Evolutionary conservation across 2,113 vertebrate species (phyloP), one percentile per base, ranked within the genome.

Genomic region (Tragelaphus buxtoni): DNA sequence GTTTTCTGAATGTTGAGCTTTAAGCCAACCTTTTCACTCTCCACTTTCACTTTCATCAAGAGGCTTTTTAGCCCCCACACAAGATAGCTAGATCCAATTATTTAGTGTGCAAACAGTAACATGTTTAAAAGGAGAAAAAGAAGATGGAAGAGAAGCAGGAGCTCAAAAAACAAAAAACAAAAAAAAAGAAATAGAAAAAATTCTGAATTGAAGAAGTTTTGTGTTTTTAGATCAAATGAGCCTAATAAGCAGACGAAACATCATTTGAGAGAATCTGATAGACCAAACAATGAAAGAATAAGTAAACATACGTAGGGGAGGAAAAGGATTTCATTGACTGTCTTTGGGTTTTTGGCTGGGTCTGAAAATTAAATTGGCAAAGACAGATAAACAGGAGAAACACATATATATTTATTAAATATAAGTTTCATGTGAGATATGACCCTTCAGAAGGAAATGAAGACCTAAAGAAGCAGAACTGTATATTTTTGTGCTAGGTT

Each of bases 181-280:
- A 7, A 74, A 20, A 32, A 42, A 9, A 85, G 42, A 35, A 94
- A 89, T 51, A 82, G 61, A 94, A 94, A 90, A 39, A 32, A 42
- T 45, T 42, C 47, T 35, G 12, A 90, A 56, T 32, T 60, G 82
- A 51, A 65, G 84, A 91, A 42, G 9, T 30, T 63, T 61, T 94
- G 18, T 72, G 74, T 61, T 95, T 86, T 96, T 92, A 95, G 45
- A 94, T 69, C 51, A 92, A 81, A 86, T 90, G 77, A 84, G 22
- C 18, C 63, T 91, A 91, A 60, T 20, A 80, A 32, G 26, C 5
- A 39, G 35, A 39, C 35, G n/a, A 72, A 72, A 72, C 35, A 56
- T 89, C 42, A 74, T 92, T 89, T 69, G 32, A 56, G 26, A 82
- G 74, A 89, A 95, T 49, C 72, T 94, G 79, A 93, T 14, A 88